A percentile compares a stretch with the other conserved stretches of the same genome.
phyloP scores from a whole-genome alignment of 2,888 invertebrate genomes.

The Spicauda simplicius region DNA sequence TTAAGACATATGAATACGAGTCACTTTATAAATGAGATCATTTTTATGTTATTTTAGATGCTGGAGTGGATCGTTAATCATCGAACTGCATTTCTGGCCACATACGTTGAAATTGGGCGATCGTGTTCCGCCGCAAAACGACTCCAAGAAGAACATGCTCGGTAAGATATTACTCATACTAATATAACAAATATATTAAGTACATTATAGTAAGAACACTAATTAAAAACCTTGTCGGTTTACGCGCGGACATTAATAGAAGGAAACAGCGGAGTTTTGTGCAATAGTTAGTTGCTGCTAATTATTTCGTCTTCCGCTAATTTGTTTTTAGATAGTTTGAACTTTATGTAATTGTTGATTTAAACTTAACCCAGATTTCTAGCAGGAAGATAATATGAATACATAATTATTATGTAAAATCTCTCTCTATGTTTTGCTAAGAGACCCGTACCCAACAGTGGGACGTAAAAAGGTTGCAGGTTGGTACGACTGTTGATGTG shows the following conservation, averaged over 20 bases:
- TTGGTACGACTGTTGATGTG: no score
- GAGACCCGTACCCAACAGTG: no score
- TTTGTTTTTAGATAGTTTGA: constrained; percentile 5
- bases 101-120: constrained; percentile 98
- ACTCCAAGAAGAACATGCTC: constrained; percentile 97
- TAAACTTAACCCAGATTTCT: constrained; percentile 6
- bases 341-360: not conserved
- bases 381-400: not conserved
- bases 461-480: no score
- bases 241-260: not conserved
- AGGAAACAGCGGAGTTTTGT: constrained; percentile 11
- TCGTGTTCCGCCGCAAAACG: constrained; percentile 95
- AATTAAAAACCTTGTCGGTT: not conserved
- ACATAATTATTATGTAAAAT: no score
- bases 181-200: not conserved
- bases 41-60: constrained; percentile 87
- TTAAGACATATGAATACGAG: not conserved
- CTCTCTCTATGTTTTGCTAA: no score
- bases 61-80: constrained; percentile 99
- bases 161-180: constrained; percentile 50
- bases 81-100: constrained; percentile 96
- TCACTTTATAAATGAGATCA: not conserved
- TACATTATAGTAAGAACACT: not conserved
- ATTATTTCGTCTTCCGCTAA: constrained; percentile 19
- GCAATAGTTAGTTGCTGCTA: constrained; percentile 12